Evolutionary conservation across 1,140 invertebrate genomes (phyloP).

Genomic region (Drosophila repletoides): DNA sequence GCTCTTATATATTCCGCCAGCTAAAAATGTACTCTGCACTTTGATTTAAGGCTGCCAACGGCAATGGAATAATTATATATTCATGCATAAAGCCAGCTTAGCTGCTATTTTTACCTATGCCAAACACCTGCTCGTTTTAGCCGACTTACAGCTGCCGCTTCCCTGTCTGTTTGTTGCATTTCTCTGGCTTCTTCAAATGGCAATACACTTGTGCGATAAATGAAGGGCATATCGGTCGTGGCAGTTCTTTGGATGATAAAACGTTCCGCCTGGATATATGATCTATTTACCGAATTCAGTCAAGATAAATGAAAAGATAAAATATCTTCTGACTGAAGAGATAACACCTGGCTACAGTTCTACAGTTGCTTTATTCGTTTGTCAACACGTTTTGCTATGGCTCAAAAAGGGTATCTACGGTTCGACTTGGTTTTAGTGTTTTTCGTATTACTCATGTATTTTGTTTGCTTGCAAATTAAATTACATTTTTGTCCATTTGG

Average conservation of each 20-base stretch:
- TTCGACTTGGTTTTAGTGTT: neutral
- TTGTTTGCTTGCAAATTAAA: slow-evolving; percentile 66
- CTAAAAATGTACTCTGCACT: slow-evolving; percentile 32
- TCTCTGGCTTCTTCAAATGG: slow-evolving; percentile 21
- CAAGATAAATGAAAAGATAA: too few relatives aligned
- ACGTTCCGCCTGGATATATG: too few relatives aligned
- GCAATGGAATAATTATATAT: slow-evolving; percentile 53
- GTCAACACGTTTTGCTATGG: neutral
- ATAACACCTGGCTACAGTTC: too few relatives aligned
- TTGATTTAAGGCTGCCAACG: slow-evolving; percentile 30
- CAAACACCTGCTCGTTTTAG: slow-evolving; percentile 13
- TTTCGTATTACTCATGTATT: slow-evolving; percentile 19
- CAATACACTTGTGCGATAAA: neutral
- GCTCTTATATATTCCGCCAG: too few relatives aligned
- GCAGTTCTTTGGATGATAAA: too few relatives aligned
- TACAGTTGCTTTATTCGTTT: too few relatives aligned
- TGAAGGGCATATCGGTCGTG: slow-evolving; percentile 3
- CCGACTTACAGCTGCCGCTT: neutral
- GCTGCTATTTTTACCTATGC: slow-evolving; percentile 44
- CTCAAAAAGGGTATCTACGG: neutral
- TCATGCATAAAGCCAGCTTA: slow-evolving; percentile 59
- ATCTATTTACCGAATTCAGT: too few relatives aligned
- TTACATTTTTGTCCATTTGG: slow-evolving; percentile 44
- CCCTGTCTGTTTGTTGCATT: slow-evolving; percentile 19
- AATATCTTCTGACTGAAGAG: too few relatives aligned